A percentile compares a stretch with the other conserved stretches of the same genome.
Conservation (phyloP, 2,113 vertebrate species). For the human region DNA sequence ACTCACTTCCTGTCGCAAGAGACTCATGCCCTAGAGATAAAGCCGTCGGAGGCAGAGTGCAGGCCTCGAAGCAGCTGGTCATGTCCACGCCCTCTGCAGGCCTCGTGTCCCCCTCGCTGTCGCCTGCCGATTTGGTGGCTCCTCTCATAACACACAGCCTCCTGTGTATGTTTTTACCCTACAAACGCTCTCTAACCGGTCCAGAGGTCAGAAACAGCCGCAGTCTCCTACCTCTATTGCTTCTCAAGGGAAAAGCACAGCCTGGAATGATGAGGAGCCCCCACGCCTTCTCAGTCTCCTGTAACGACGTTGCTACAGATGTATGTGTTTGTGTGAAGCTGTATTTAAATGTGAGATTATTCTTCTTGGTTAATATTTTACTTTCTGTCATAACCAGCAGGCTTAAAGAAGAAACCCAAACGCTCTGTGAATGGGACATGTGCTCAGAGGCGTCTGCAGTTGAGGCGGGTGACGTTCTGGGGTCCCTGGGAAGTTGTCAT, state of each 20-base stretch:
- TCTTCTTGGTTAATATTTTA: neutral
- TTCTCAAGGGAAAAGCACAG: neutral
- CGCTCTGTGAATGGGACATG: accelerated
- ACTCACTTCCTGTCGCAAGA: neutral
- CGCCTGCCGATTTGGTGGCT: neutral
- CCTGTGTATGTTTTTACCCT: too few species aligned
- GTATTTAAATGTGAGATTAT: neutral
- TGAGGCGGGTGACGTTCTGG: neutral
- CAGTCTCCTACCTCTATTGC: neutral
- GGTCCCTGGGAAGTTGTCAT: neutral
- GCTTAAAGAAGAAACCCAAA: too few species aligned
- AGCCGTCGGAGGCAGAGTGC: too few species aligned
- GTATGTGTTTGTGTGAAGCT: neutral
- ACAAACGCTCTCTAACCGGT: accelerated
- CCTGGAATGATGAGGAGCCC: neutral
- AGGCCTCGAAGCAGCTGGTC: too few species aligned
- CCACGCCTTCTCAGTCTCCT: neutral
- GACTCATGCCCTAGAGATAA: neutral
- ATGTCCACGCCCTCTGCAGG: too few species aligned
- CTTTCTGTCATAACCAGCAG: neutral
- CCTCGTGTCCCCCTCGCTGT: too few species aligned
- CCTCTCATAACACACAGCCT: neutral
- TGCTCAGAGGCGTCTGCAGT: neutral
- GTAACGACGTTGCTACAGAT: accelerated
- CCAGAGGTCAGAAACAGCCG: neutral